These are phyloP conservation scores for Acanthurus lineatus DNA, from an alignment of 2,797 vertebrate genomes.

Conservation along the genomic window DNA sequence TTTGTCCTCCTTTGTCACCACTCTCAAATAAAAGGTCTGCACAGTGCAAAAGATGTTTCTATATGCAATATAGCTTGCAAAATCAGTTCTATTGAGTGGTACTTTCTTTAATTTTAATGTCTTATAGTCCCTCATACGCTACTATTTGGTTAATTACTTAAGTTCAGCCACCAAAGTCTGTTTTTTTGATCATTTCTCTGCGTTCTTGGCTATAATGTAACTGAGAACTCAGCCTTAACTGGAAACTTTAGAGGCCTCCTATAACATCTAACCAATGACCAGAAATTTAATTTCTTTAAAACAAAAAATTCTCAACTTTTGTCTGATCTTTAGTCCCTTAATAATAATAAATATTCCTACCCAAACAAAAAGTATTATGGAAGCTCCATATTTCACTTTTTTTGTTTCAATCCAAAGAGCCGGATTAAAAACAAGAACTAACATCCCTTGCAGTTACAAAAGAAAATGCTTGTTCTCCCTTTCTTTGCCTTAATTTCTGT, in stretches of 20 bases:
- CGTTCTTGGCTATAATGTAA: not conserved
- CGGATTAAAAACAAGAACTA: not conserved
- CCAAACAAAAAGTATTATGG: not conserved
- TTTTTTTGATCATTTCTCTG: not conserved
- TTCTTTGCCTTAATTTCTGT: not conserved
- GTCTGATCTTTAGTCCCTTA: not conserved
- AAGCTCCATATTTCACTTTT: not conserved
- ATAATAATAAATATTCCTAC: not conserved
- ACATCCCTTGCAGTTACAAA: not conserved
- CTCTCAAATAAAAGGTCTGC: not conserved
- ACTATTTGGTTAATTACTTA: not conserved
- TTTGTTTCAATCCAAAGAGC: too few relatives aligned
- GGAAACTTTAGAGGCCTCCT: not conserved
- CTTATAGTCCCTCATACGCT: not conserved
- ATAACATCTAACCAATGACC: not conserved
- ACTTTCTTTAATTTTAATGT: not conserved
- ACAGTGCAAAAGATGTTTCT: too few relatives aligned
- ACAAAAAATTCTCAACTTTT: not conserved
- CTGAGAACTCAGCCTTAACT: not conserved
- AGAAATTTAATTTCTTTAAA: not conserved
- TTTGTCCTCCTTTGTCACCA: not conserved
- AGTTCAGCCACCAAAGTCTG: not conserved
- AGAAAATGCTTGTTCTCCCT: not conserved
- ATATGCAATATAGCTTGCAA: not conserved
- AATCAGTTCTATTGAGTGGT: not conserved